Evolutionary conservation across 2,113 vertebrate genomes (phyloP), one percentile per base, ranked within the genome.

Genomic region (Nymphicus hollandicus): DNA sequence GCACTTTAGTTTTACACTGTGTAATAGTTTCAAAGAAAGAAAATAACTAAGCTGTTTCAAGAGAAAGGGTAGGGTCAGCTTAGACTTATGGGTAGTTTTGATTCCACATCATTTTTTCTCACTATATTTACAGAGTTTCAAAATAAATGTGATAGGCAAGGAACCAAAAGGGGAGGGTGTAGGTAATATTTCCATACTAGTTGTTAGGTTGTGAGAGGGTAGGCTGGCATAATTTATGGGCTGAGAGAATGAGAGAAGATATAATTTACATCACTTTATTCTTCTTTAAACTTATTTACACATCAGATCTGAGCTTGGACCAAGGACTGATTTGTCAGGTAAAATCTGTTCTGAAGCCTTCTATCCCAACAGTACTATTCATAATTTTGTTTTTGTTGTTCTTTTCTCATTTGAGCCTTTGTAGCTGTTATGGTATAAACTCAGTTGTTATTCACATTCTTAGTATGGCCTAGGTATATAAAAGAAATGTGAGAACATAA

Each of bases 171-270:
- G 7, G n/a, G 37, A 93, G 10, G 66, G 29, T 77, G 63, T 49
- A 72, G n/a, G 31, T 78, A 79, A 66, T 88, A 93, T 80, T 93
- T 94, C 65, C 61, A 89, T 70, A 71, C 18, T 46, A 78, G 49
- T 41, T 81, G 39, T 91, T 88, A 81, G 46, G 39, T 80, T 84
- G 39, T 93, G 71, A 79, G 72, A 78, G 63, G 70, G 44, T 88
- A 86, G 79, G 74, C 52, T 90, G 66, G 17, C 33, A 53, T 91
- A 91, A 91, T 93, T 91, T 93, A 84, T 90, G 88, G 80, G 55
- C 31, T 79, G 82, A 83, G 65, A 94, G 61, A 41, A 41, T 80
- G 84, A 88, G 69, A 77, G 49, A 94, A 93, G 35, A 37, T 90
- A 31, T 19, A 82, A 60, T 71, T 96, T 92, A 58, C 14, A 88